Percentiles rank a stretch among this genome's conserved stretches.
Evolutionary conservation across 2,888 invertebrate species (phyloP).

Genomic region (Trachelus troglodyta): DNA sequence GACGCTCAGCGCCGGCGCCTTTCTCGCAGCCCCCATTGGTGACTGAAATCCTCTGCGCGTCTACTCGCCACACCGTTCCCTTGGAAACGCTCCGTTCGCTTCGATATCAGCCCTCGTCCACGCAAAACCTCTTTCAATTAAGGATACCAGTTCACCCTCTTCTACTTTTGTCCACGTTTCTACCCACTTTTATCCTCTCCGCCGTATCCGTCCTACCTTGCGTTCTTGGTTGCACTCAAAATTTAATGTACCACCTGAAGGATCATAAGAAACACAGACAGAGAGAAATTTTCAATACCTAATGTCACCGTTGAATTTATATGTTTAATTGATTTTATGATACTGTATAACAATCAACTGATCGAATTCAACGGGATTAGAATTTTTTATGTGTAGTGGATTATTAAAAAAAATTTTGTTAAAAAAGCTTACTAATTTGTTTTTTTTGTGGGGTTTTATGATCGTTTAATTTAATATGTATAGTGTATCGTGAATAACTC

Average conservation of each 20-base stretch:
- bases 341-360: not conserved
- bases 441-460: not conserved
- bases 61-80: slow-evolving; percentile 57
- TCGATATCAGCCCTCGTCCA: slow-evolving; percentile 46
- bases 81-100: slow-evolving; percentile 58
- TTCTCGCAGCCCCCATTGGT: slow-evolving; percentile 53
- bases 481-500: slow-evolving; percentile 17
- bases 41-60: slow-evolving; percentile 53
- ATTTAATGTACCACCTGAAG: not conserved
- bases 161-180: not conserved
- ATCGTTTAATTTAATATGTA: slow-evolving; percentile 14
- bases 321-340: not conserved
- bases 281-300: not conserved
- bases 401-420: slow-evolving; percentile 29
- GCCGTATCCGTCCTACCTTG: not conserved
- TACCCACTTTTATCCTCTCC: not conserved
- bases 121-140: slow-evolving; percentile 63
- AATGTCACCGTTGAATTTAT: too few species aligned
- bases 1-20: slow-evolving; percentile 57
- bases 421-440: not conserved
- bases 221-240: not conserved
- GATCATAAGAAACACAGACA: not conserved
- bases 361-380: not conserved
- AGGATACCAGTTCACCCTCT: slow-evolving; percentile 21
- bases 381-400: not conserved